A percentile compares a stretch with the other conserved stretches of the same genome.
Evolutionary conservation across 2,888 invertebrate genomes (phyloP).

Genomic region (Gnatocerus cornutus): DNA sequence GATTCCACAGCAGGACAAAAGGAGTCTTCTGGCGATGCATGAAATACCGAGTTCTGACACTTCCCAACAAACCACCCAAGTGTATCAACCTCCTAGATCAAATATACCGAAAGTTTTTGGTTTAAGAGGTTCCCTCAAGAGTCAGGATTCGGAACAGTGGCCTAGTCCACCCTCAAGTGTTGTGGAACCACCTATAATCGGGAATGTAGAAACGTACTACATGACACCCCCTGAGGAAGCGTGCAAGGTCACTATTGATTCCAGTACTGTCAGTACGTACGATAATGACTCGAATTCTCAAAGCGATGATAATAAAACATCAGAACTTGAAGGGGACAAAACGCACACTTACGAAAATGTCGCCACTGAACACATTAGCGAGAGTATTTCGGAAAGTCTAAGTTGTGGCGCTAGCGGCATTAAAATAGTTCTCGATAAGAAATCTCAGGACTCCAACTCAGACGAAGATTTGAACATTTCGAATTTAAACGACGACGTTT

Average conservation of each 20-base stretch:
- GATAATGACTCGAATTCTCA: slow-evolving; percentile 78
- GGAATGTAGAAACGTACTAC: slow-evolving; percentile 87
- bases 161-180: slow-evolving; percentile 85
- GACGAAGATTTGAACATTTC: slow-evolving; percentile 73
- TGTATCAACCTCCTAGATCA: slow-evolving; percentile 66
- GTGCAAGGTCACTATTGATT: slow-evolving; percentile 84
- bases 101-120: slow-evolving; percentile 70
- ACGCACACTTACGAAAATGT: slow-evolving; percentile 70
- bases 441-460: slow-evolving; percentile 67
- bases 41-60: slow-evolving; percentile 70
- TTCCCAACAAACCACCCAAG: slow-evolving; percentile 69
- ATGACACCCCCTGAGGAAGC: slow-evolving; percentile 86
- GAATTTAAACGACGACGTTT: slow-evolving; percentile 71
- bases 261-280: slow-evolving; percentile 76
- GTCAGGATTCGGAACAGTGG: slow-evolving; percentile 86
- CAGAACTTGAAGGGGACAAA: slow-evolving; percentile 72
- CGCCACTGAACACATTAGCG: slow-evolving; percentile 65
- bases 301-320: slow-evolving; percentile 77
- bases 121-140: slow-evolving; percentile 67
- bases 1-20: slow-evolving; percentile 73
- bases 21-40: slow-evolving; percentile 67
- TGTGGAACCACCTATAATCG: slow-evolving; percentile 81
- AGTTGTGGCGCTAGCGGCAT: slow-evolving; percentile 68
- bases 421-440: slow-evolving; percentile 68
- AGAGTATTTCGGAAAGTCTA: slow-evolving; percentile 68